Evolutionary conservation across 2,888 invertebrate species (phyloP).

Genomic region (Erpobdella octoculata): DNA sequence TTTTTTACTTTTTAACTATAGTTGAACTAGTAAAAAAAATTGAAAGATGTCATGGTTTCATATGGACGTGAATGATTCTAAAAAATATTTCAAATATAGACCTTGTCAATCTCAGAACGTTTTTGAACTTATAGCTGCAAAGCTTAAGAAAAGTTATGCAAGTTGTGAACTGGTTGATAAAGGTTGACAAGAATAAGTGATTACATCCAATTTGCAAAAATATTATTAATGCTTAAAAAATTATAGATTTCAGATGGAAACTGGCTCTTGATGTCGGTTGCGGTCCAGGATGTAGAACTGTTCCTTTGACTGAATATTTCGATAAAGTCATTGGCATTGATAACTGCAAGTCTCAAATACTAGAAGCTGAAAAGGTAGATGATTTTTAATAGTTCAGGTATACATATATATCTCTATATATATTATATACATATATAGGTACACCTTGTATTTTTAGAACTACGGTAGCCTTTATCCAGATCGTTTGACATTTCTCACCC

Average conservation of each 20-base stretch:
- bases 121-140: constrained; percentile 2
- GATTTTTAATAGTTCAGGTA: neutral
- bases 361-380: constrained; percentile 7
- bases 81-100: constrained; percentile 23
- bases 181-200: too few relatives aligned
- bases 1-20: too few relatives aligned
- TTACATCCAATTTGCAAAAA: neutral
- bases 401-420: neutral
- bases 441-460: too few relatives aligned
- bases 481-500: too few relatives aligned
- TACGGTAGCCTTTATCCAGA: too few relatives aligned
- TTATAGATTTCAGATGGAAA: neutral
- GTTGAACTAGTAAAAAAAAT: neutral
- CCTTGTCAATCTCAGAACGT: constrained; percentile 17
- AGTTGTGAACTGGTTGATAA: too few relatives aligned
- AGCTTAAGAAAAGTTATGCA: neutral
- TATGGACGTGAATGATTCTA: constrained; percentile 6
- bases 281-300: constrained; percentile 21
- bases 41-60: constrained; percentile 13
- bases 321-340: constrained; percentile 20
- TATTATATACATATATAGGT: neutral
- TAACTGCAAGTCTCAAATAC: constrained; percentile 24
- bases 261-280: constrained; percentile 25
- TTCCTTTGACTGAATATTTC: constrained; percentile 1
- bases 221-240: neutral